Conservation (phyloP, 37 sponge, comb jelly and placozoan species). For the Spongia lamella region DNA sequence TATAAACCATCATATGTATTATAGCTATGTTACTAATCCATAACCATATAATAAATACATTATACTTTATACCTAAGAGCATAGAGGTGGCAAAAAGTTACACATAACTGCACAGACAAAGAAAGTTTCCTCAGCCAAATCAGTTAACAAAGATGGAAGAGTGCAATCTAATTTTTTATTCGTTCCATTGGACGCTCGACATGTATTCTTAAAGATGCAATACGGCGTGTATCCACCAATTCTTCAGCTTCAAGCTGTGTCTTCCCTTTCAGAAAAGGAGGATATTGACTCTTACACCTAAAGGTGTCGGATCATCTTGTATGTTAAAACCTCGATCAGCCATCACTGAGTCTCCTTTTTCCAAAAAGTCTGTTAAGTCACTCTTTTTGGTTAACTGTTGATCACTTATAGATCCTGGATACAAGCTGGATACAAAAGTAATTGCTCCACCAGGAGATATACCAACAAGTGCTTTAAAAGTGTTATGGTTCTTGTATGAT, state of each 20-base stretch:
- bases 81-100: too few relatives aligned
- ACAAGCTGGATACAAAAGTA: constrained; percentile 38
- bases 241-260: constrained; percentile 31
- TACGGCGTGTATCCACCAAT: constrained; percentile 43
- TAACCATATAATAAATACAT: too few relatives aligned
- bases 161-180: constrained; percentile 35
- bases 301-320: constrained; percentile 40
- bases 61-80: too few relatives aligned
- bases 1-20: constrained; percentile 35
- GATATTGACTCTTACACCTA: constrained; percentile 59
- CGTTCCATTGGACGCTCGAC: constrained; percentile 29
- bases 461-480: constrained; percentile 46
- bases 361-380: constrained; percentile 38
- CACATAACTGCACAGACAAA: constrained; percentile 52
- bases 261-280: constrained; percentile 59
- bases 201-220: constrained; percentile 62
- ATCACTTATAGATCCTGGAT: constrained; percentile 5
- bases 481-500: constrained; percentile 27
- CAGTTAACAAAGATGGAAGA: constrained; percentile 41
- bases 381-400: constrained; percentile 26
- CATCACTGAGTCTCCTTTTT: constrained; percentile 56
- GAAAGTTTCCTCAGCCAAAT: constrained; percentile 30
- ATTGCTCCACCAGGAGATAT: constrained; percentile 52
- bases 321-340: constrained; percentile 69
- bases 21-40: neutral